phyloP scores from a whole-genome alignment of 2,797 vertebrate species.

The Muraenolepis orangiensis region DNA sequence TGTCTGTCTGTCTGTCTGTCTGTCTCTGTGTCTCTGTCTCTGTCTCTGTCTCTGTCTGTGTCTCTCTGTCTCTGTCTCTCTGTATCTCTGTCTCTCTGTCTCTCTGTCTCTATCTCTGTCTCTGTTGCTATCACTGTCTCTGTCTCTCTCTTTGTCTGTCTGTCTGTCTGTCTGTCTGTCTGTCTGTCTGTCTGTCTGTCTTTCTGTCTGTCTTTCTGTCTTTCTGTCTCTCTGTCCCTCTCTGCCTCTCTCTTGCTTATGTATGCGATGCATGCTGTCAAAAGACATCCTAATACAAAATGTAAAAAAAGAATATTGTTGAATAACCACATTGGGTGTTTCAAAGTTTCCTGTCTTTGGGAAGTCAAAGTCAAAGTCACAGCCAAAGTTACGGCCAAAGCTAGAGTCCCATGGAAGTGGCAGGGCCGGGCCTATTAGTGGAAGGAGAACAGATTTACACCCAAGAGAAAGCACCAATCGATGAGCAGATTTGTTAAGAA shows the following conservation, averaged over 20 bases:
- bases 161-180: neutral
- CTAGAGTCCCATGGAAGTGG: conserved; percentile 35
- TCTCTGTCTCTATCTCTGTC: too few relatives aligned
- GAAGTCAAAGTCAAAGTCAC: neutral
- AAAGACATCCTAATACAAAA: neutral
- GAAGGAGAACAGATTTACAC: conserved; percentile 47
- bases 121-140: too few relatives aligned
- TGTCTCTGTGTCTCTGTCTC: too few relatives aligned
- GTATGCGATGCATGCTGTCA: neutral
- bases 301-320: neutral
- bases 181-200: neutral
- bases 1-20: too few relatives aligned
- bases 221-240: too few relatives aligned
- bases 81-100: too few relatives aligned
- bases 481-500: conserved; percentile 58
- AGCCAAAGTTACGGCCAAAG: conserved; percentile 3
- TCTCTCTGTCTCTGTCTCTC: too few relatives aligned
- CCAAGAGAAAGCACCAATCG: conserved; percentile 43
- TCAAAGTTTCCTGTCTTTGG: neutral
- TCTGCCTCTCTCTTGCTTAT: neutral
- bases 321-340: neutral
- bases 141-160: neutral
- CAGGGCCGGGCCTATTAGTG: conserved; percentile 35
- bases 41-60: too few relatives aligned
- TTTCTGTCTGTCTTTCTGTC: neutral